These are phyloP conservation scores for Sebastolobus altivelis DNA, from an alignment of 2,797 vertebrate species.

Conservation along the genomic window DNA sequence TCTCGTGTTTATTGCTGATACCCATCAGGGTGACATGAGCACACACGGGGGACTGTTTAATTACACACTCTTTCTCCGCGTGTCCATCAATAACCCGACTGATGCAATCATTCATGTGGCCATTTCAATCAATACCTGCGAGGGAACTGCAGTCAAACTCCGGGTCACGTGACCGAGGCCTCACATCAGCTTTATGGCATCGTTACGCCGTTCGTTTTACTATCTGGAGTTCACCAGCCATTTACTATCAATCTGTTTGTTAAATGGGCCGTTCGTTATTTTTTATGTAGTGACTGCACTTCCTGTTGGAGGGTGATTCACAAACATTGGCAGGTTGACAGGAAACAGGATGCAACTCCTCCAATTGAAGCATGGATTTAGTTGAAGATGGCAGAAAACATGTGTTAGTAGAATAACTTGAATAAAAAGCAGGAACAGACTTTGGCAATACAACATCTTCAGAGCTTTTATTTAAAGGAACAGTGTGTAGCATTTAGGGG, in stretches of 20 bases:
- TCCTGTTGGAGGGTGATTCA: neutral
- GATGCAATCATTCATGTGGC: conserved; percentile 75
- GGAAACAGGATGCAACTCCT: neutral
- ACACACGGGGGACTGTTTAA: conserved; percentile 77
- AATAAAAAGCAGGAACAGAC: neutral
- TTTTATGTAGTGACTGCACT: conserved; percentile 5
- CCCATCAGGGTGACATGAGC: conserved; percentile 69
- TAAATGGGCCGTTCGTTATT: conserved; percentile 29
- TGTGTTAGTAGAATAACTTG: neutral
- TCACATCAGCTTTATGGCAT: conserved; percentile 40
- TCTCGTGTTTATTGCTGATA: conserved; percentile 73
- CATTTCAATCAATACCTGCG: conserved; percentile 72
- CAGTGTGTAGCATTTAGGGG: too few relatives aligned
- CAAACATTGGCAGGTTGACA: conserved; percentile 12
- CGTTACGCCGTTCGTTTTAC: conserved; percentile 46
- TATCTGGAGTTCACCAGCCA: conserved; percentile 35
- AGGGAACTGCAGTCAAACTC: conserved; percentile 42
- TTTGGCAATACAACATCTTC: neutral
- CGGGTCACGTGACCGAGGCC: conserved; percentile 24
- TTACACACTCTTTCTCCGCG: conserved; percentile 68
- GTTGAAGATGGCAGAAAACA: neutral
- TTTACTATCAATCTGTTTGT: conserved; percentile 36
- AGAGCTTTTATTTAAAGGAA: neutral
- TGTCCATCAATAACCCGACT: conserved; percentile 73
- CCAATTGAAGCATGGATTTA: neutral